Percentiles rank a stretch among this genome's conserved stretches.
phyloP scores from a whole-genome alignment of 2,797 vertebrate genomes.

The Macropodus opercularis region DNA sequence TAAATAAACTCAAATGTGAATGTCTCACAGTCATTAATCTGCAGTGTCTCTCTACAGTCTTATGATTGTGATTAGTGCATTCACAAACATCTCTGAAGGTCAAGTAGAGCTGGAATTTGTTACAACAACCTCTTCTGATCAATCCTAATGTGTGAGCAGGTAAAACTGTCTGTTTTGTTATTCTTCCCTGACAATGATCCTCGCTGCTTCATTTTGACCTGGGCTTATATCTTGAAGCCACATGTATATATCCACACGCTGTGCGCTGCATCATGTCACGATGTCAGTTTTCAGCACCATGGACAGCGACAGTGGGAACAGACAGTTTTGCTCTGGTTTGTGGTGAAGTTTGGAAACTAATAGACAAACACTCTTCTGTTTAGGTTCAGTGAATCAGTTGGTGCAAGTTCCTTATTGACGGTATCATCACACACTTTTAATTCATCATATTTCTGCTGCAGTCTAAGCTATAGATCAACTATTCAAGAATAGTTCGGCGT shows the following conservation, averaged over 20 bases:
- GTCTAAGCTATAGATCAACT: conserved; percentile 2
- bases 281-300: conserved; percentile 48
- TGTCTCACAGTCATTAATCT: conserved; percentile 2
- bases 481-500: conserved; percentile 7
- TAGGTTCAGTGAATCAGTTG: conserved; percentile 3
- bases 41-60: conserved; percentile 10
- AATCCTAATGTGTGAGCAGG: conserved; percentile 57
- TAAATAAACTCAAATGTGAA: conserved; percentile 15
- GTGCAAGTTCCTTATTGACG: no score
- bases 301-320: conserved; percentile 36
- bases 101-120: conserved; percentile 46
- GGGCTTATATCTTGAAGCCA: no score
- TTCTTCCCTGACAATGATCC: no score
- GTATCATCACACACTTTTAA: no score
- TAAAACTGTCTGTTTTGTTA: conserved; percentile 42
- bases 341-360: conserved; percentile 4
- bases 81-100: conserved; percentile 59
- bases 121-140: conserved; percentile 47
- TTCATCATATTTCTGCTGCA: no score
- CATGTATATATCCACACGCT: no score
- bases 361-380: neutral
- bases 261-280: no score
- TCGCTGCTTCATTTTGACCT: no score
- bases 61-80: conserved; percentile 50
- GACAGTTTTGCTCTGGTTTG: neutral